Percentiles rank a stretch among this genome's conserved stretches.
phyloP scores from a whole-genome alignment of 2,113 vertebrate genomes.

The Pteruthius melanotis region DNA sequence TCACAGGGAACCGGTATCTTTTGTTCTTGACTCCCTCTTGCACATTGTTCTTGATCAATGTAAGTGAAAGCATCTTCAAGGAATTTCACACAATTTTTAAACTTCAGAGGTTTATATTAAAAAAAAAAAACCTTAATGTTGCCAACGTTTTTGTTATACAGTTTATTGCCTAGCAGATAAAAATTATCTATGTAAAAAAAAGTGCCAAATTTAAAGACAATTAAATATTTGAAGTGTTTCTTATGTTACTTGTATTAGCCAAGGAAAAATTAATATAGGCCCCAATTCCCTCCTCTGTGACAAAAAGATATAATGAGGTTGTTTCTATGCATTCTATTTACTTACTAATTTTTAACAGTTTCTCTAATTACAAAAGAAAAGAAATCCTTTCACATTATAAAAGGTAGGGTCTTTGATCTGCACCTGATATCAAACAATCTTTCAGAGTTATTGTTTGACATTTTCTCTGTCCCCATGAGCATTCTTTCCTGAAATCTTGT shows the following conservation, averaged over 20 bases:
- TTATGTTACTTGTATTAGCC: background rate
- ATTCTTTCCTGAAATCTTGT: slow-evolving; percentile 20
- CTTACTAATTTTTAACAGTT: background rate
- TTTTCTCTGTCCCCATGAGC: background rate
- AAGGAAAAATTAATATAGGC: background rate
- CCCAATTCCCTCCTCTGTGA: background rate
- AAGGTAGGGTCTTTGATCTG: background rate
- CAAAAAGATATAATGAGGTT: background rate
- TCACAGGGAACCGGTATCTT: background rate
- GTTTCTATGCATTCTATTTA: background rate
- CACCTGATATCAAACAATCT: background rate
- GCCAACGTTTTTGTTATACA: background rate
- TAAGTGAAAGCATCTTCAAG: background rate
- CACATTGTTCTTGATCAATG: background rate
- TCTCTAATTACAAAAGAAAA: background rate
- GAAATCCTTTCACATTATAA: background rate
- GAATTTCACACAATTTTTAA: background rate
- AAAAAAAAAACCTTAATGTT: background rate
- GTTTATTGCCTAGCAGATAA: background rate
- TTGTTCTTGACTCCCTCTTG: background rate
- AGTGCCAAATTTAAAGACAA: background rate
- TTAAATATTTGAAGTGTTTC: background rate
- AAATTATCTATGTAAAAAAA: background rate
- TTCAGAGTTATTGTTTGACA: background rate
- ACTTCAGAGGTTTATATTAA: background rate